Conservation (phyloP, 2,113 vertebrate genomes). For the Pholis gunnellus region DNA sequence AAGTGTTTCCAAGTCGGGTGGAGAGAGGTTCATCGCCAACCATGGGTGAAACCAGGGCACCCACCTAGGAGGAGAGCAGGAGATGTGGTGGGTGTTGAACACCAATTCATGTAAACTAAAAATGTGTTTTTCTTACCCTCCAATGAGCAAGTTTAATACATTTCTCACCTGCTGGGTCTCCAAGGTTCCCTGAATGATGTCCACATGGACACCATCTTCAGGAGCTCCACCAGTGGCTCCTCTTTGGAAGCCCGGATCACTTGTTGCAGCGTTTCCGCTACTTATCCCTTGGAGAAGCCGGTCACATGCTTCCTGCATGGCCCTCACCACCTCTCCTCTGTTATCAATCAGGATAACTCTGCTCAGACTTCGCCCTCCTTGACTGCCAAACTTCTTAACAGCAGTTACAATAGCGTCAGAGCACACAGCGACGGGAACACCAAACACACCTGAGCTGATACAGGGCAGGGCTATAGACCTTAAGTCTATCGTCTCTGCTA, state of each 20-base stretch:
- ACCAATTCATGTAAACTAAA: neutral
- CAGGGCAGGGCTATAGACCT: slow-evolving; percentile 76
- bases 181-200: slow-evolving; percentile 60
- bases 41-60: slow-evolving; percentile 75
- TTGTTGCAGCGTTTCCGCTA: neutral
- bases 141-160: neutral
- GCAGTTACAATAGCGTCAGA: slow-evolving; percentile 73
- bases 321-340: slow-evolving; percentile 59
- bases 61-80: slow-evolving; percentile 39
- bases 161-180: slow-evolving; percentile 72
- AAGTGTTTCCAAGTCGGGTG: slow-evolving; percentile 51
- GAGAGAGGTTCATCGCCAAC: slow-evolving; percentile 44
- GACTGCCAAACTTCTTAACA: slow-evolving; percentile 54
- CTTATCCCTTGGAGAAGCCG: slow-evolving; percentile 10
- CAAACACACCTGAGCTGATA: slow-evolving; percentile 73
- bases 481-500: slow-evolving; percentile 44
- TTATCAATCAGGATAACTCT: slow-evolving; percentile 69
- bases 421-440: slow-evolving; percentile 65
- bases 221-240: slow-evolving; percentile 24
- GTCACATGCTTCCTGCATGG: slow-evolving; percentile 65
- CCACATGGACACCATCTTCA: slow-evolving; percentile 32
- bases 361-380: slow-evolving; percentile 25
- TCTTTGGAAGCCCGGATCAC: neutral
- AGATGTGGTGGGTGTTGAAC: neutral
- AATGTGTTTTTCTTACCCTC: neutral